phyloP scores from a whole-genome alignment of 23 tunicate genomes.

The Styela plicata region DNA sequence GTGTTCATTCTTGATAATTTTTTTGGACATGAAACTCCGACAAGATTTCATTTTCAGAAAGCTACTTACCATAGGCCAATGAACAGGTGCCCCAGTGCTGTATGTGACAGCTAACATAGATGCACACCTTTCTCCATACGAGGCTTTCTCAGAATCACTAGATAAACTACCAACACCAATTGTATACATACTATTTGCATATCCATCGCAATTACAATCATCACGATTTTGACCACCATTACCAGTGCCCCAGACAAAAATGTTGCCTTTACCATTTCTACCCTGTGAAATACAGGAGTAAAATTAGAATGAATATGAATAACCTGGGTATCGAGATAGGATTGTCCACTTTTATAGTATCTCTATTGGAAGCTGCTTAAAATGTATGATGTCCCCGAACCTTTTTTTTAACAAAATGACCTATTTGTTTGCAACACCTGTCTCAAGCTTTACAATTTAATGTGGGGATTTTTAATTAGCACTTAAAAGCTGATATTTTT shows the following conservation, averaged over 20 bases:
- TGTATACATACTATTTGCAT: neutral
- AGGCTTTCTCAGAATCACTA: neutral
- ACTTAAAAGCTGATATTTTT: too few species aligned
- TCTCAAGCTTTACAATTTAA: too few species aligned
- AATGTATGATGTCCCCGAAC: too few species aligned
- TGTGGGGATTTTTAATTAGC: too few species aligned
- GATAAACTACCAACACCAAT: neutral
- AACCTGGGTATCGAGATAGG: too few species aligned
- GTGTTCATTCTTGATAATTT: too few species aligned
- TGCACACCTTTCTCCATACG: conserved; percentile 1
- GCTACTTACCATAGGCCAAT: neutral
- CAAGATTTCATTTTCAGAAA: neutral
- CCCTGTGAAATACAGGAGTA: too few species aligned
- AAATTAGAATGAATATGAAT: too few species aligned
- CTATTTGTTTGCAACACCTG: too few species aligned
- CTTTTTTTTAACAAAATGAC: too few species aligned
- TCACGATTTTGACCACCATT: neutral
- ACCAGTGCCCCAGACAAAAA: neutral
- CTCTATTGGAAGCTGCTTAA: too few species aligned
- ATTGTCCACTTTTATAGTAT: too few species aligned
- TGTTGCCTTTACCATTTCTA: neutral
- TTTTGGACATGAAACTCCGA: neutral
- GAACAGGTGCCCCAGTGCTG: neutral
- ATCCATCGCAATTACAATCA: conserved; percentile 11
- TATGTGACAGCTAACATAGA: neutral